Percentiles rank a stretch among this genome's conserved stretches.
These are phyloP conservation scores for Styela plicata DNA, from an alignment of 23 tunicate species.

Conservation along the genomic window DNA sequence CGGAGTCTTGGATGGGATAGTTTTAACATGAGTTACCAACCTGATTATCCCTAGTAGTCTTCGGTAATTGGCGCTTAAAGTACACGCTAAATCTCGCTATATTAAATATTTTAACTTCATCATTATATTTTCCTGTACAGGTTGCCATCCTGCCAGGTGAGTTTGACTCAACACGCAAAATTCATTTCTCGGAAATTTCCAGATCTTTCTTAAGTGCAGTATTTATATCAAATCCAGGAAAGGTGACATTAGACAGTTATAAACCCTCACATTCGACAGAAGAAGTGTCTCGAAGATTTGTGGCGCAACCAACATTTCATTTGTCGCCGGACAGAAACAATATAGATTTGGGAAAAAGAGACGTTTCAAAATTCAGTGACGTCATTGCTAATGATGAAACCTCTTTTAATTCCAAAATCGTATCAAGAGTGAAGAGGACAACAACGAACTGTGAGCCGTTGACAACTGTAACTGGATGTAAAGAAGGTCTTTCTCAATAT, in stretches of 20 bases:
- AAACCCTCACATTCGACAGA: neutral
- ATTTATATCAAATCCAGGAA: neutral
- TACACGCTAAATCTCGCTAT: too few species aligned
- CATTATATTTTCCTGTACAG: neutral
- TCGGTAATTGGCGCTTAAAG: too few species aligned
- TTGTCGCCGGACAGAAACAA: neutral
- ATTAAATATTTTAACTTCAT: too few species aligned
- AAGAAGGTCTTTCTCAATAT: slow-evolving; percentile 2
- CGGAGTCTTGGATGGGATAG: too few species aligned
- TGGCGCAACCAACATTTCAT: neutral
- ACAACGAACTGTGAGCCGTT: neutral
- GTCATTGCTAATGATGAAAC: too few species aligned
- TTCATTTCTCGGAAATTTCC: neutral
- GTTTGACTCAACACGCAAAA: neutral
- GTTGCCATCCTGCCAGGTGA: neutral
- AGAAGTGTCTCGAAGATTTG: neutral
- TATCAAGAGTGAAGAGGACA: neutral
- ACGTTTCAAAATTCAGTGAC: neutral
- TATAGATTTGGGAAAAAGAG: neutral
- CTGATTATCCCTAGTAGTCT: too few species aligned
- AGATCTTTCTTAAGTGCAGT: neutral
- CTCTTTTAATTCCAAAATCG: too few species aligned
- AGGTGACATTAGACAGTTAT: neutral
- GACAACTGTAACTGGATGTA: neutral
- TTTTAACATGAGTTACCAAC: too few species aligned